These are phyloP conservation scores for Antheraea assamensis DNA, from an alignment of 2,888 invertebrate species.

Conservation along the genomic window DNA sequence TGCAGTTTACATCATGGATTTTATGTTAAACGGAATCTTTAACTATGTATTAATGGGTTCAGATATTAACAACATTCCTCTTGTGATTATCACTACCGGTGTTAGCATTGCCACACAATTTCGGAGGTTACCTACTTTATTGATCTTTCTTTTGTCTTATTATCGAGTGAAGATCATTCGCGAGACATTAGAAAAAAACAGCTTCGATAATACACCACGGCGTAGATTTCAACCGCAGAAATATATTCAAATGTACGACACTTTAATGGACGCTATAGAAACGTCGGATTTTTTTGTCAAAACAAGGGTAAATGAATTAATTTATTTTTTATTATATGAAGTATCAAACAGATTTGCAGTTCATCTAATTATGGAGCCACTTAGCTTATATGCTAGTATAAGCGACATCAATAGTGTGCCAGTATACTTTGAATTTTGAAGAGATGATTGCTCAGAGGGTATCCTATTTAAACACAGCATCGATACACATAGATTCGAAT, in stretches of 20 bases:
- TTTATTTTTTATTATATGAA: no score
- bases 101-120: background rate
- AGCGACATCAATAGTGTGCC: no score
- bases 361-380: no score
- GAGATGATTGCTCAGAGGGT: no score
- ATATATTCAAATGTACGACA: constrained; percentile 35
- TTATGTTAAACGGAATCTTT: background rate
- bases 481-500: no score
- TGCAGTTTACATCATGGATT: background rate
- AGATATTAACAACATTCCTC: background rate
- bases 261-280: background rate
- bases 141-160: background rate
- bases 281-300: background rate
- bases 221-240: constrained; percentile 27
- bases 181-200: constrained; percentile 17
- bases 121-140: background rate
- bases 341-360: no score
- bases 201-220: background rate
- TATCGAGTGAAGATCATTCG: background rate
- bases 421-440: no score
- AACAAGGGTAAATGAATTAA: no score
- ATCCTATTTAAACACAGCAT: no score
- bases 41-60: background rate
- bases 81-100: background rate
- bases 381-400: no score